Base-by-base conservation (phyloP, 2,888 invertebrate species). In the Cylindroiulus punctatus region DNA sequence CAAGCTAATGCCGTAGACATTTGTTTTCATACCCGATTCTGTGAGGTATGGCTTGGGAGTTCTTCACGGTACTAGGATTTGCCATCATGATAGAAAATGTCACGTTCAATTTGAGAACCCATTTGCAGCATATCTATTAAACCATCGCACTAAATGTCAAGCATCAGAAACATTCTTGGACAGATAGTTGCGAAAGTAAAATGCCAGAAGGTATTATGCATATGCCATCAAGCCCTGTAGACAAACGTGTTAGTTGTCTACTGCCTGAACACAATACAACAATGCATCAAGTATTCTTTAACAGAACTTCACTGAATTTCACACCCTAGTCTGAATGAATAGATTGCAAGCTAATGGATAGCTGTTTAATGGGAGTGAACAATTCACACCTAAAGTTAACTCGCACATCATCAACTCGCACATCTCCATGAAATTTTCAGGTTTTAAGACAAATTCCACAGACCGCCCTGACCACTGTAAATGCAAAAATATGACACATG, bases 71-170 rank as follows among this genome's bases (percentile, higher is more conserved):
- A 12, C 17, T 14, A 17, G 76, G 76, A 76, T 76, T 76, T 76
- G 30, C 30, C 10, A 3, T 30, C 14, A 32, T 76, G 32, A 76
- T 76, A 30, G 76, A 76, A n/a, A 76, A 76, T 76, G 76, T 30
- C 76, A 76, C 76, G 30, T 76, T 76, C 76, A 76, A 76, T 76
- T 76, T 76, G 30, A 30, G 30, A 76, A 17, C 30, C 76, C 4
- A 76, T 76, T 76, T 30, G 17, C 76, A 30, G 76, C 14, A 14
- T 30, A 30, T 30, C 32, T 76, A 30, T 30, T 17, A 32, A 76
- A 76, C 76, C 76, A 76, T 30, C 30, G 26, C 32, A 30, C 26
- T 12, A 26, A 65, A 65, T 65, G 65, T 26, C 26, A n/a, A 65
- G 26, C 26, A 65, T 76, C 76, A 76, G 52, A 52, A 52, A 52